Percentiles rank a stretch among this genome's conserved stretches.
Evolutionary conservation across 2,888 invertebrate genomes (phyloP).

Genomic region (Euspilapteryx auroguttella): DNA sequence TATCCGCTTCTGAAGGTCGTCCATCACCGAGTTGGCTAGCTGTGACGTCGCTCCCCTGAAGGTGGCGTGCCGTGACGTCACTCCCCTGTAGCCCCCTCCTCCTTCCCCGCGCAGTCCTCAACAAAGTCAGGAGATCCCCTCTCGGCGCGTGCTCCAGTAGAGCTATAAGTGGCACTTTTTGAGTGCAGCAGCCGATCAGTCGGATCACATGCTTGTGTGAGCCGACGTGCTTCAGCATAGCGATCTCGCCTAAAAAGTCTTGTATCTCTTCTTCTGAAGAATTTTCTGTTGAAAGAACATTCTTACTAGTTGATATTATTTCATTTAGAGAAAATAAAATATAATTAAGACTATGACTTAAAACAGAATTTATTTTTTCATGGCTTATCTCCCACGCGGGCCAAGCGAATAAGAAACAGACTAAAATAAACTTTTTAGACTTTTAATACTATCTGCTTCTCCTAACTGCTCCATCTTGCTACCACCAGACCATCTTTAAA

Average conservation of each 20-base stretch:
- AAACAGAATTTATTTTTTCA: too few species aligned
- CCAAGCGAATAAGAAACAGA: too few species aligned
- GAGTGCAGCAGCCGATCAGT: slow-evolving; percentile 74
- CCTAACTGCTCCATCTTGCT: too few species aligned
- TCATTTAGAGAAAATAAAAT: too few species aligned
- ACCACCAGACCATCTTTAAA: too few species aligned
- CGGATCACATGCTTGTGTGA: slow-evolving; percentile 75
- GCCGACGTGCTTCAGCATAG: slow-evolving; percentile 76
- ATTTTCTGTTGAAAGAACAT: slow-evolving; percentile 31
- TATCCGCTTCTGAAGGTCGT: slow-evolving; percentile 59
- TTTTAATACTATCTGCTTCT: too few species aligned
- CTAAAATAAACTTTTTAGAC: too few species aligned
- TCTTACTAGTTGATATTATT: not conserved
- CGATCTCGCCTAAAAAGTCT: slow-evolving; percentile 77
- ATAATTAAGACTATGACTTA: too few species aligned
- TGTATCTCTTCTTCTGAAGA: slow-evolving; percentile 62
- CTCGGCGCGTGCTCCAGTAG: slow-evolving; percentile 79
- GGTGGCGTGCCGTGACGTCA: too few species aligned
- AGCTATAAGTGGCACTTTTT: slow-evolving; percentile 68
- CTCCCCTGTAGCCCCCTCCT: slow-evolving; percentile 18
- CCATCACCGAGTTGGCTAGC: slow-evolving; percentile 19
- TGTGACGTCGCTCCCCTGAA: slow-evolving; percentile 52
- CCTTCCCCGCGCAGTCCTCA: slow-evolving; percentile 50
- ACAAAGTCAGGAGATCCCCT: slow-evolving; percentile 71
- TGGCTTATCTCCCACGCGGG: too few species aligned